These are phyloP conservation scores for Drosophila picticornis DNA, from an alignment of 2,888 invertebrate genomes.

Conservation along the genomic window DNA sequence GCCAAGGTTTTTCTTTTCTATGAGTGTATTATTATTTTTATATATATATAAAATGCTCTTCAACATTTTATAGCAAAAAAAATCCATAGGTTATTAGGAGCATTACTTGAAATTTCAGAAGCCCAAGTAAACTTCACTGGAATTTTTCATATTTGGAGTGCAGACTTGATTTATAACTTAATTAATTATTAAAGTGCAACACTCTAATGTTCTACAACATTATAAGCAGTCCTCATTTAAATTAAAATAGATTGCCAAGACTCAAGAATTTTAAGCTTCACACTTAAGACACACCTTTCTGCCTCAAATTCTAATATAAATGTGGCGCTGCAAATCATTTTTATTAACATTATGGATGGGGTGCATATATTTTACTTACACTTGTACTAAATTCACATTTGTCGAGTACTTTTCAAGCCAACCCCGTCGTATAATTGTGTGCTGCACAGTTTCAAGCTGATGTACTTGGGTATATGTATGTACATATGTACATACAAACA, in stretches of 20 bases:
- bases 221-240: not conserved
- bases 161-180: not conserved
- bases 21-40: not conserved
- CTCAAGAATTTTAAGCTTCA: not conserved
- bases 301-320: not conserved
- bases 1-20: not conserved
- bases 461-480: conserved; percentile 8
- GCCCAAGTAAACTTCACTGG: no score
- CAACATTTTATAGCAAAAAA: not conserved
- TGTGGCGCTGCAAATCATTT: not conserved
- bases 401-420: not conserved
- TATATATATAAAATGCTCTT: not conserved
- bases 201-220: no score
- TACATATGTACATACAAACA: not conserved
- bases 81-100: not conserved
- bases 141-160: not conserved
- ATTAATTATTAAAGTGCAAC: not conserved
- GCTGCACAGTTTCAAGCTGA: conserved; percentile 14
- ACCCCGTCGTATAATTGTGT: conserved; percentile 11
- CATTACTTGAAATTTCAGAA: not conserved
- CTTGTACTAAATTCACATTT: not conserved
- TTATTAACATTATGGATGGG: not conserved
- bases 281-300: not conserved
- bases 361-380: not conserved
- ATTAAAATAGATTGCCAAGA: not conserved